Conservation (phyloP, 1,140 invertebrate species). For the Euborellia annulipes region DNA sequence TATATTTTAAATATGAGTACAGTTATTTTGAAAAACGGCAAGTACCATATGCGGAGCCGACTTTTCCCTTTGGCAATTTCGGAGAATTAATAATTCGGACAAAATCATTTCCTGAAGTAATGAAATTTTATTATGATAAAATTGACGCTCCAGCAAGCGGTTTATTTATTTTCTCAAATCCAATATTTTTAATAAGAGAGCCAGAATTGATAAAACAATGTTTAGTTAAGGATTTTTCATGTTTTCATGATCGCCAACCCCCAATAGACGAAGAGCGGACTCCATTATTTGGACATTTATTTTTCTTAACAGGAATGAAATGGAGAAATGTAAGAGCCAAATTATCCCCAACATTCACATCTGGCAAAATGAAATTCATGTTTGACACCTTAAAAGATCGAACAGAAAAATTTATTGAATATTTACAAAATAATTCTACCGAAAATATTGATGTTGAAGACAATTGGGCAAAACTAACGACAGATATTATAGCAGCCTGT, state of each 20-base stretch:
- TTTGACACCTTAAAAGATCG: slow-evolving; percentile 15
- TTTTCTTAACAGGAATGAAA: slow-evolving; percentile 7
- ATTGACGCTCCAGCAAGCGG: slow-evolving; percentile 29
- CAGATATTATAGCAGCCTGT: slow-evolving; percentile 13
- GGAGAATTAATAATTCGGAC: too few species aligned
- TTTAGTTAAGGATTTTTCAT: slow-evolving; percentile 30
- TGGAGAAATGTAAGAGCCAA: slow-evolving; percentile 31
- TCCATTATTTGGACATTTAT: slow-evolving; percentile 1
- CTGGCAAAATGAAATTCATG: slow-evolving; percentile 32
- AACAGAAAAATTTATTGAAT: background rate
- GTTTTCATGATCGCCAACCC: slow-evolving; percentile 30
- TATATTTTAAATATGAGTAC: slow-evolving; percentile 17
- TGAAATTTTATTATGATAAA: too few species aligned
- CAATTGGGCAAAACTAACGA: slow-evolving; percentile 13
- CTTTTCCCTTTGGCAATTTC: too few species aligned
- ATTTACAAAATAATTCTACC: slow-evolving; percentile 3
- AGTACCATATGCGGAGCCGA: slow-evolving; percentile 14
- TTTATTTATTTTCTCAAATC: slow-evolving; percentile 29
- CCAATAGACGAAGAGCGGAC: slow-evolving; percentile 27
- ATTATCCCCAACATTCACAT: slow-evolving; percentile 31
- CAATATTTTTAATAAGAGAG: slow-evolving; percentile 30
- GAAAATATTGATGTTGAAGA: slow-evolving; percentile 6
- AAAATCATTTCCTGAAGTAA: too few species aligned
- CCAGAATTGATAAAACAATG: slow-evolving; percentile 30
- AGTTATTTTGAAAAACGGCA: slow-evolving; percentile 18